Percentiles rank a stretch among this genome's conserved stretches.
These are phyloP conservation scores for Contarinia nasturtii DNA, from an alignment of 1,140 invertebrate genomes.

Conservation along the genomic window DNA sequence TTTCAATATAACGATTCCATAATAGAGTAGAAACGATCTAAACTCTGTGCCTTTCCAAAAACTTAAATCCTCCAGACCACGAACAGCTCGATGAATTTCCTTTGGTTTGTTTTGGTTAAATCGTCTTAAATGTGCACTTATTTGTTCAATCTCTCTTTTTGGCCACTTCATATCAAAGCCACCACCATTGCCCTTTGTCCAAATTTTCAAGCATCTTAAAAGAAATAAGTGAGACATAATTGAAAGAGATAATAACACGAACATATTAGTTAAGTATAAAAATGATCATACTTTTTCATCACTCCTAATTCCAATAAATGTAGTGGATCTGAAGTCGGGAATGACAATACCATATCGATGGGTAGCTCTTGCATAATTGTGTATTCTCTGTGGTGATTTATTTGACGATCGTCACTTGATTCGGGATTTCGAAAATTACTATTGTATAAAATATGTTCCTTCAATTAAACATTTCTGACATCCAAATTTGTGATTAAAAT, in stretches of 20 bases:
- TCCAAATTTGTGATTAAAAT: background rate
- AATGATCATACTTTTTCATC: conserved; percentile 9
- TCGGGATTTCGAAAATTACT: conserved; percentile 5
- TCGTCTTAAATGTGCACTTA: background rate
- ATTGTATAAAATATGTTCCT: background rate
- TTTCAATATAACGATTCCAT: conserved; percentile 2
- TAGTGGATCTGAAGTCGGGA: conserved; percentile 10
- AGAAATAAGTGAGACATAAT: background rate
- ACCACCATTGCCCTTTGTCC: conserved; percentile 6
- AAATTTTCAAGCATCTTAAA: background rate
- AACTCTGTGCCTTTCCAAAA: conserved; percentile 5
- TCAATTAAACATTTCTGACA: background rate
- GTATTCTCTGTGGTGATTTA: conserved; percentile 9
- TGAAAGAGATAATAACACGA: background rate
- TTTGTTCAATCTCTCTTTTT: background rate
- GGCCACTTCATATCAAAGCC: conserved; percentile 3
- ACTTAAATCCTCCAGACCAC: conserved; percentile 1
- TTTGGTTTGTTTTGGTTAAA: background rate
- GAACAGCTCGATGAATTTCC: conserved; percentile 1
- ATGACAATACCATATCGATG: conserved; percentile 11
- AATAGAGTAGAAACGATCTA: conserved; percentile 4
- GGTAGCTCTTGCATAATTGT: conserved; percentile 6
- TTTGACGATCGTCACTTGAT: conserved; percentile 4
- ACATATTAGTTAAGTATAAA: background rate
- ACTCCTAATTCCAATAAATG: conserved; percentile 12